A percentile compares a stretch with the other conserved stretches of the same genome.
Conservation (phyloP, 1,140 invertebrate species). For the Sarcophaga peregrina region DNA sequence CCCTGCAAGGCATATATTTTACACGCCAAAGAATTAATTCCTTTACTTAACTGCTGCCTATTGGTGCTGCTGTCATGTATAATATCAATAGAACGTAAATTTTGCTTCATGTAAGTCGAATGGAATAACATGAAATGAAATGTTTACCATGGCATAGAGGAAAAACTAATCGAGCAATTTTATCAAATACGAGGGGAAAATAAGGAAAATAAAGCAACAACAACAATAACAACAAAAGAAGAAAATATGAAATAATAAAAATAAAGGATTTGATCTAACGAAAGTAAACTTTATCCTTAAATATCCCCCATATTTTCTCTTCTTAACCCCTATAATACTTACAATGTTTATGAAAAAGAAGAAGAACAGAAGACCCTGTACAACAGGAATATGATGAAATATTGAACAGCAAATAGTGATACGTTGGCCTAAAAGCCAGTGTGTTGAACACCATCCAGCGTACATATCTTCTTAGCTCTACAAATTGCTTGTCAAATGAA, state of each 20-base stretch:
- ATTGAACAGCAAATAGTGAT: neutral
- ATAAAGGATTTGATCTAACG: conserved; percentile 1
- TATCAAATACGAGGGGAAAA: no score
- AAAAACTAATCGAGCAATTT: conserved; percentile 19
- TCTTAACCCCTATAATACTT: neutral
- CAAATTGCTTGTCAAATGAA: no score
- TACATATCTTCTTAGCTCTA: no score
- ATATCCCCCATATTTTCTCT: neutral
- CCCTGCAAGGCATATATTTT: no score
- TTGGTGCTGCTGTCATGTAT: no score
- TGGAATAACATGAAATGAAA: conserved; percentile 10
- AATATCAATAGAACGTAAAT: no score
- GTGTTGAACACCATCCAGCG: no score
- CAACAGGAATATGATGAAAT: neutral
- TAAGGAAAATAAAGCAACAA: neutral
- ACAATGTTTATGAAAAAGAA: no score
- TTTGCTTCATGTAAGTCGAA: neutral
- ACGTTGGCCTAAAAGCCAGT: no score
- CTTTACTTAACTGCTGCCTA: no score
- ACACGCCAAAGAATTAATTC: no score
- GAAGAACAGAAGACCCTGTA: neutral
- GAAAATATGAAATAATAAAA: neutral
- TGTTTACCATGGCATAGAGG: neutral
- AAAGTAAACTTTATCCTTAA: conserved; percentile 4
- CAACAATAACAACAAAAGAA: neutral